Evolutionary conservation across 2,888 invertebrate species (phyloP).

Genomic region (Cistogaster globosa): DNA sequence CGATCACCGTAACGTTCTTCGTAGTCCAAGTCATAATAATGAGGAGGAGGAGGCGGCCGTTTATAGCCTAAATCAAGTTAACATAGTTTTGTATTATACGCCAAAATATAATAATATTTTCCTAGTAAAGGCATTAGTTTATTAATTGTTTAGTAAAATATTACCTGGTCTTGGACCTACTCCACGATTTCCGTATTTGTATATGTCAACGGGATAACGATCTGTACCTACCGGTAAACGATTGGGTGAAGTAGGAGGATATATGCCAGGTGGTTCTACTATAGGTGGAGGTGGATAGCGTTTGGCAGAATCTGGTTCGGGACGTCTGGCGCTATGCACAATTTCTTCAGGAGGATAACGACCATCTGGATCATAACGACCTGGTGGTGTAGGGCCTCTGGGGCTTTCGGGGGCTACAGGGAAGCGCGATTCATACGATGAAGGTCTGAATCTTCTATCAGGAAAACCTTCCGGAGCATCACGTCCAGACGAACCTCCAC

Average conservation of each 20-base stretch:
- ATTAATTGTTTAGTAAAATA: slow-evolving; percentile 67
- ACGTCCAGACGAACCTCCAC: slow-evolving; percentile 79
- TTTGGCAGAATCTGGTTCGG: slow-evolving; percentile 84
- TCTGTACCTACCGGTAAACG: slow-evolving; percentile 84
- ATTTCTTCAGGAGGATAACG: slow-evolving; percentile 80
- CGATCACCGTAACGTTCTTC: slow-evolving; percentile 80
- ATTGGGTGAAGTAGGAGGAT: slow-evolving; percentile 82
- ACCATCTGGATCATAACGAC: slow-evolving; percentile 76
- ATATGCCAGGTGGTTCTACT: slow-evolving; percentile 83
- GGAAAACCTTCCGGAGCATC: slow-evolving; percentile 83
- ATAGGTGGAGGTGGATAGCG: slow-evolving; percentile 84
- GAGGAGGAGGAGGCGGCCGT: slow-evolving; percentile 78
- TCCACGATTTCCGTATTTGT: slow-evolving; percentile 84
- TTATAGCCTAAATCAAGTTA: slow-evolving; percentile 78
- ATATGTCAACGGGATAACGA: slow-evolving; percentile 83
- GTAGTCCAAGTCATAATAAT: slow-evolving; percentile 81
- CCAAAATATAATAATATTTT: not conserved
- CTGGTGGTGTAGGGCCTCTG: slow-evolving; percentile 62
- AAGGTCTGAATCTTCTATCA: slow-evolving; percentile 82
- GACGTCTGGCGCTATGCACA: slow-evolving; percentile 79
- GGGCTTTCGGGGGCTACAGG: slow-evolving; percentile 78
- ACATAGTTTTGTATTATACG: not conserved
- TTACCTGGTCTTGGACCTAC: slow-evolving; percentile 80
- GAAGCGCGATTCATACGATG: slow-evolving; percentile 80
- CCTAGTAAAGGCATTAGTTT: slow-evolving; percentile 46